Base-by-base conservation (phyloP, 2,888 invertebrate species). In the Andrena hattorfiana region DNA sequence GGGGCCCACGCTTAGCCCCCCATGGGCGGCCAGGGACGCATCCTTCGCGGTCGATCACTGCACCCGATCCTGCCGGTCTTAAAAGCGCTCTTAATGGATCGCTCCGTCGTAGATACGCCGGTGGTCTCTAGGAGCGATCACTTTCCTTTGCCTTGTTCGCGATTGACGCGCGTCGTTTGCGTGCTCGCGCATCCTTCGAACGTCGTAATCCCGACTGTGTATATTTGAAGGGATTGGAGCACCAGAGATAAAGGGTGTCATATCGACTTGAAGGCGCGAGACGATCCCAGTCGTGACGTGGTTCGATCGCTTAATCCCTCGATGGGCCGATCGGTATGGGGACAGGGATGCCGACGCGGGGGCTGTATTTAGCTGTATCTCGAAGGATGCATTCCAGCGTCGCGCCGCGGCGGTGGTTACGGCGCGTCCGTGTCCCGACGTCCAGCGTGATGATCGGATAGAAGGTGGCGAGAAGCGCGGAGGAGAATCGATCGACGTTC, bases 401-500 rank as follows among this genome's bases (percentile, higher is more conserved):
- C 8, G n/a, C 54, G 7, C 20, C 54, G n/a, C 23, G 30, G 20
- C 20, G 74, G 64, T 10, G 59, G 67, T 74, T 54, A 54, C 59
- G 56, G 49, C 68, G 30, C 26, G 54, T 67, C 71, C 71, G 71
- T 77, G 68, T 26, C 67, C 42, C 26, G 59, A 35, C 84, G 81
- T 79, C 62, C 89, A 91, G 90, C 91, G 89, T 90, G 92, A 93
- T 92, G 90, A 86, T 89, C 90, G 90, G 76, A 85, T 84, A 74
- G 85, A 87, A 91, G 89, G 85, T 89, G 89, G 84, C 83, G 85
- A 89, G 89, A 88, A 87, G 64, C 78, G 84, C 77, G 85, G 83
- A 85, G 85, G 68, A 89, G 84, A 76, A 83, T 69, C 76, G 85
- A 87, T 83, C 74, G 75, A 63, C 78, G 78, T 82, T 49, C 62